Evolutionary conservation across 2,888 invertebrate species (phyloP).

Genomic region (Drosophila quinaria): DNA sequence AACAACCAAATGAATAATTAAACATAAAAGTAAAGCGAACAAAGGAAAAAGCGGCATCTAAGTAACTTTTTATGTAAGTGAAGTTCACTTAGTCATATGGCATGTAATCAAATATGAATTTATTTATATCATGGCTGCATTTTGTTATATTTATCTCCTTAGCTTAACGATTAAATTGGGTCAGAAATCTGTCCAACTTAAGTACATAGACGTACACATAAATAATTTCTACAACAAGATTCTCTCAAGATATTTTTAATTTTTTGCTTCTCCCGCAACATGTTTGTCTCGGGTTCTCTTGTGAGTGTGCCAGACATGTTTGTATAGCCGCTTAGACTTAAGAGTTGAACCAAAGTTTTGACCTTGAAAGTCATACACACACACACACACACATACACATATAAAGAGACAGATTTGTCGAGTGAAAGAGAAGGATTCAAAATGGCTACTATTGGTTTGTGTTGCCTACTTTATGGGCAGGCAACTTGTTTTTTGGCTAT

Average conservation of each 20-base stretch:
- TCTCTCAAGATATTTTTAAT: too few species aligned
- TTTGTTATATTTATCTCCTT: too few species aligned
- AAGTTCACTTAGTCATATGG: too few species aligned
- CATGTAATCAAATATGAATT: slow-evolving; percentile 12
- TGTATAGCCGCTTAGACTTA: slow-evolving; percentile 58
- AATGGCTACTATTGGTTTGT: slow-evolving; percentile 24
- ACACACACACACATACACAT: too few species aligned
- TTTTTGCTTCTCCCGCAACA: slow-evolving; percentile 23
- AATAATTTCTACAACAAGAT: too few species aligned
- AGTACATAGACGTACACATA: too few species aligned
- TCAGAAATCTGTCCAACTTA: too few species aligned
- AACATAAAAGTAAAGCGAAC: slow-evolving; percentile 23
- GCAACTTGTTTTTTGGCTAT: slow-evolving; percentile 17
- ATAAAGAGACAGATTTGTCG: not conserved
- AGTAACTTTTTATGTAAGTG: slow-evolving; percentile 8
- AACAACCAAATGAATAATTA: slow-evolving; percentile 46
- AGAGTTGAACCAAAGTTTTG: slow-evolving; percentile 57
- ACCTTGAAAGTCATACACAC: slow-evolving; percentile 54
- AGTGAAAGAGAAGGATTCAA: not conserved
- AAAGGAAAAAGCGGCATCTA: slow-evolving; percentile 3
- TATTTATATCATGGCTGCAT: not conserved
- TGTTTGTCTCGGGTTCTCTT: slow-evolving; percentile 36
- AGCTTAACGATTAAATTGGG: too few species aligned
- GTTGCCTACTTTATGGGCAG: slow-evolving; percentile 2
- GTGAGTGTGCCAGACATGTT: slow-evolving; percentile 54